Conservation (phyloP, 1,140 invertebrate species). For the Trachelipus rathkii region DNA sequence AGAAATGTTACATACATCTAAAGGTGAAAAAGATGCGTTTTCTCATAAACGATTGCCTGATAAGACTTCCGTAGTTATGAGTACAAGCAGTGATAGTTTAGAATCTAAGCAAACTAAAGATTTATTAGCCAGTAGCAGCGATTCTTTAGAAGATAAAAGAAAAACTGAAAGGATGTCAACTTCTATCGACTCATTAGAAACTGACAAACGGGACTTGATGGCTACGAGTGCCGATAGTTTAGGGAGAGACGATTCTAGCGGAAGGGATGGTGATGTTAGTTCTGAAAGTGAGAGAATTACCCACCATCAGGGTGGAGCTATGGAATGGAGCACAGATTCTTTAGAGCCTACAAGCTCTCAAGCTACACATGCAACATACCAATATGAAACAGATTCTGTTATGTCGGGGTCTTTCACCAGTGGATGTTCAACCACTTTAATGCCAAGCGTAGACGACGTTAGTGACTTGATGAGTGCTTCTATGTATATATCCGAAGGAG, state of each 20-base stretch:
- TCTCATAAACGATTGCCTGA: neutral
- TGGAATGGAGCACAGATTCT: conserved; percentile 59
- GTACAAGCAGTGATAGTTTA: conserved; percentile 61
- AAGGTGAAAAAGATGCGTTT: neutral
- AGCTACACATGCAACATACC: conserved; percentile 74
- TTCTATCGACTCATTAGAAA: conserved; percentile 49
- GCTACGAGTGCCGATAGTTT: conserved; percentile 43
- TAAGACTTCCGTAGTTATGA: conserved; percentile 51
- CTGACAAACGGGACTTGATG: conserved; percentile 38
- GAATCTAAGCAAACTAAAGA: conserved; percentile 51
- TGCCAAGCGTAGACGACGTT: conserved; percentile 60
- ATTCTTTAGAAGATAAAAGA: conserved; percentile 55
- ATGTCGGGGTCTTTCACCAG: conserved; percentile 77
- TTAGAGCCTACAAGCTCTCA: conserved; percentile 61
- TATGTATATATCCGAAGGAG: conserved; percentile 40
- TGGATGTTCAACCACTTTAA: conserved; percentile 68
- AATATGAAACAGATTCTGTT: conserved; percentile 72
- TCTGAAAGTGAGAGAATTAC: conserved; percentile 39
- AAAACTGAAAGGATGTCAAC: conserved; percentile 47
- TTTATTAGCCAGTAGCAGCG: conserved; percentile 49
- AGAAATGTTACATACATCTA: conserved; percentile 20
- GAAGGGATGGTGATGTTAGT: conserved; percentile 51
- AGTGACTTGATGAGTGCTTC: conserved; percentile 43
- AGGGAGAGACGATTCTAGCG: conserved; percentile 53
- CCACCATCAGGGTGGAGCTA: conserved; percentile 55